Base-by-base conservation (phyloP, 2,113 vertebrate genomes). In the Paratilapia polleni region DNA sequence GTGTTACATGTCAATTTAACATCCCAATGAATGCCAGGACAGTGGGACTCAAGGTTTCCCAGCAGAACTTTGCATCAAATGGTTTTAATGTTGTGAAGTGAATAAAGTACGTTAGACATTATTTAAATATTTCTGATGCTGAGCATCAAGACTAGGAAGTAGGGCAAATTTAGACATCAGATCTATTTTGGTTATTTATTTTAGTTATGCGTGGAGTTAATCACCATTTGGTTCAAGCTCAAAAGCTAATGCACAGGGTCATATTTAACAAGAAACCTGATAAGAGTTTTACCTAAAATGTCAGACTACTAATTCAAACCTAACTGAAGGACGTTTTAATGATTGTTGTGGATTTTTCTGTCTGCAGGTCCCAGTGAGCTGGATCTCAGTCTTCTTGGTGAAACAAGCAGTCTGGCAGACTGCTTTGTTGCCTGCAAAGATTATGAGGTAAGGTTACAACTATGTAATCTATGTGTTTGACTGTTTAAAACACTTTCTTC, bases 321-420 rank as follows among this genome's bases (percentile, higher is more conserved):
- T 75, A 24, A 17, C 24, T 14, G 31, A 15, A 5, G 22, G 2
- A 17, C 0, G 0, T 66, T 56, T 11, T 81, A 22, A 66, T 59
- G 36, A 49, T 22, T 78, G 24, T 70, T 87, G 38, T 86, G 60
- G 22, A 4, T 77, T 49, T 66, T 43, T 91, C 13, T 87, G 59
- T 64, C 90, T 91, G 43, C 95, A 99, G 98, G 97, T 70, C 91
- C 96, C 74, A 94, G 96, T 79, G 97, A 98, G 85, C 92, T 97
- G 75, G 98, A 98, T 43, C 96, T 97, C 91, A 96, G 93, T 60
- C 91, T 97, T 38, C 73, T 97, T 79, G 93, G 96, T 86, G 97
- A 98, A 89, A 91, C 93, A 76, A 95, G 95, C 91, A 97, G 97
- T 73, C 49, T 93, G 60, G 82, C 92, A 77, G 97, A 97, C n/a